phyloP scores from a whole-genome alignment of 2,888 invertebrate genomes.

The Himalopsyche kuldschensis region DNA sequence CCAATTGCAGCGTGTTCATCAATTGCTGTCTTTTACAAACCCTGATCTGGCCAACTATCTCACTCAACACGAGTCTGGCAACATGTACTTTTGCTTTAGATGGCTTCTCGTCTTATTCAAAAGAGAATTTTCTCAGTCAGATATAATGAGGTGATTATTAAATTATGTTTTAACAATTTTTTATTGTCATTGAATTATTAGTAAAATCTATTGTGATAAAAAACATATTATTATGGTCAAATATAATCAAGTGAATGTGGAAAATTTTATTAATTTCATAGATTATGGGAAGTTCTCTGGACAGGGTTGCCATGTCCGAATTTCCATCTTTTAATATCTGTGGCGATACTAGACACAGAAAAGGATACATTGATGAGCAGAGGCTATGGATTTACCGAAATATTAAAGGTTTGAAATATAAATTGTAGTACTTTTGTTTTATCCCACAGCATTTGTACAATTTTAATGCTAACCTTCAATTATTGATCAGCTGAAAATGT shows the following conservation, averaged over 20 bases:
- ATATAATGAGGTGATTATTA: constrained; percentile 69
- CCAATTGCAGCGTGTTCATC: constrained; percentile 84
- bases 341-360: constrained; percentile 90
- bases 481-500: too few species aligned
- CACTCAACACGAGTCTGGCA: constrained; percentile 81
- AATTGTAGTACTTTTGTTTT: too few species aligned
- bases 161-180: not conserved
- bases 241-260: too few species aligned
- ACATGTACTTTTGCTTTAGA: constrained; percentile 99
- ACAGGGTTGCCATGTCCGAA: constrained; percentile 91
- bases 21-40: constrained; percentile 78
- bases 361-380: constrained; percentile 86
- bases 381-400: constrained; percentile 94
- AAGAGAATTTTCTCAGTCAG: constrained; percentile 84
- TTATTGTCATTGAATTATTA: too few species aligned
- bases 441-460: too few species aligned
- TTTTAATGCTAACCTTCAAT: too few species aligned
- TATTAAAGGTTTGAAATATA: constrained; percentile 92
- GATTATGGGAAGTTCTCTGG: constrained; percentile 96
- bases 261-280: constrained; percentile 40
- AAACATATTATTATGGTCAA: too few species aligned
- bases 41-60: constrained; percentile 86
- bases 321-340: constrained; percentile 91
- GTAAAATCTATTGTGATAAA: too few species aligned
- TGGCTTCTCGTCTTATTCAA: constrained; percentile 97